Evolutionary conservation across 2,797 vertebrate species (phyloP), one percentile per base, ranked within the genome.

Genomic region (Crypturellus tataupa): DNA sequence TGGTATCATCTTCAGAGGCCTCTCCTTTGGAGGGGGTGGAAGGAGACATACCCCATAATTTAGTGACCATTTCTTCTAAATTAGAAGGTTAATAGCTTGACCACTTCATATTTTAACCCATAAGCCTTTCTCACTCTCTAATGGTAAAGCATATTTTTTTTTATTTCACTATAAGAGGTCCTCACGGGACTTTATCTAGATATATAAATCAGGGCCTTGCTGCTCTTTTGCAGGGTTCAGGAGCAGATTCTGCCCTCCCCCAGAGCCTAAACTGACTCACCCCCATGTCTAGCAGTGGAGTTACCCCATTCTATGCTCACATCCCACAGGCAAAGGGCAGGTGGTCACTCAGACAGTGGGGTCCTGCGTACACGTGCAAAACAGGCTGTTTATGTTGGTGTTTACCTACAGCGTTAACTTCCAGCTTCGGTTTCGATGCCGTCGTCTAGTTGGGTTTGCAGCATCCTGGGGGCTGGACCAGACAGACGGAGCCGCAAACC

Each of bases 21-120:
- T 40, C 29, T 84, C 68, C 80, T 92, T 85, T 80, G 64, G 42
- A 96, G 90, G 56, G 95, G 78, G 87, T 91, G 77, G 81, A 87
- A 84, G 71, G 69, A 72, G 67, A 79, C 64, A 55, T 85, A 67
- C 70, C 63, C 91, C 29, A 4, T 96, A 94, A 97, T 95, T 94
- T 94, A 96, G 85, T 91, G 75, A 94, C 81, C 63, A 86, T 85
- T 94, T 63, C 69, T 91, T 96, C 89, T 83, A 93, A 94, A 94
- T 82, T 70, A 94, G 85, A 87, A 94, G 90, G 92, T 92, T 88
- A 95, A 96, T 96, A 95, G 93, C 88, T 95, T 85, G 80, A 77
- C 87, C 81, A 87, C 80, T 97, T 92, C 85, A 90, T 90, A 85
- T 85, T 95, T 91, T 91, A 92, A 91, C 72, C 71, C 84, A 40